Evolutionary conservation across 2,888 invertebrate species (phyloP).

Genomic region (Andrena marginata): DNA sequence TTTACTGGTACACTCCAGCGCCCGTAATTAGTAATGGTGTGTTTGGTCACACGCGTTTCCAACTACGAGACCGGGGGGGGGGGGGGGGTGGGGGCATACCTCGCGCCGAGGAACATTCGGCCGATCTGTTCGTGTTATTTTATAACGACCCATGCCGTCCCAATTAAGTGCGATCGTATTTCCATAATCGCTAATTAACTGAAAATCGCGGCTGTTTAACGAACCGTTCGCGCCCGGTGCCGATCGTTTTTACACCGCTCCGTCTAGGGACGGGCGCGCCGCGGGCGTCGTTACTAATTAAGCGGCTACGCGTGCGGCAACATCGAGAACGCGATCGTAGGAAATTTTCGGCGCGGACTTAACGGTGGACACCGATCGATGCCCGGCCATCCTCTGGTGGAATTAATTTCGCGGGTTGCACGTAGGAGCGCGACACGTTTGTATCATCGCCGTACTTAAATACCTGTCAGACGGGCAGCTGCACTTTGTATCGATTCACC

Average conservation of each 20-base stretch:
- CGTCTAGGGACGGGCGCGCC: neutral
- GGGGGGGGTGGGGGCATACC: neutral
- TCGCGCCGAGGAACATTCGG: constrained; percentile 39
- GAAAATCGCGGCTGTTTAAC: constrained; percentile 57
- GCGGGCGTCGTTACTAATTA: constrained; percentile 43
- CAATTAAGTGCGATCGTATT: constrained; percentile 60
- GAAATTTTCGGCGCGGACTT: constrained; percentile 26
- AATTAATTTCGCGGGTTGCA: neutral
- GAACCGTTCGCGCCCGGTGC: constrained; percentile 20
- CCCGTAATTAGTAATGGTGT: constrained; percentile 70
- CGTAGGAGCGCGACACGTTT: neutral
- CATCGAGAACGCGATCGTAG: neutral
- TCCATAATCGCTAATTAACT: constrained; percentile 65
- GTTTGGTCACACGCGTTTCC: constrained; percentile 65
- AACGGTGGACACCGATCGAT: constrained; percentile 37
- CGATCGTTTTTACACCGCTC: constrained; percentile 32
- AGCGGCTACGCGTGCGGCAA: constrained; percentile 31
- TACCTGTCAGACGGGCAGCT: no score
- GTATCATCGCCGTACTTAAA: neutral
- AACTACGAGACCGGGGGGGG: neutral
- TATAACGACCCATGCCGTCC: constrained; percentile 45
- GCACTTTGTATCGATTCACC: constrained; percentile 20
- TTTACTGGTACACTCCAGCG: constrained; percentile 61
- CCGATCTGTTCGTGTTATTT: constrained; percentile 59
- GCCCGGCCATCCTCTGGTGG: neutral